phyloP scores from a whole-genome alignment of 2,888 invertebrate species.

The Toxonevra muliebris region DNA sequence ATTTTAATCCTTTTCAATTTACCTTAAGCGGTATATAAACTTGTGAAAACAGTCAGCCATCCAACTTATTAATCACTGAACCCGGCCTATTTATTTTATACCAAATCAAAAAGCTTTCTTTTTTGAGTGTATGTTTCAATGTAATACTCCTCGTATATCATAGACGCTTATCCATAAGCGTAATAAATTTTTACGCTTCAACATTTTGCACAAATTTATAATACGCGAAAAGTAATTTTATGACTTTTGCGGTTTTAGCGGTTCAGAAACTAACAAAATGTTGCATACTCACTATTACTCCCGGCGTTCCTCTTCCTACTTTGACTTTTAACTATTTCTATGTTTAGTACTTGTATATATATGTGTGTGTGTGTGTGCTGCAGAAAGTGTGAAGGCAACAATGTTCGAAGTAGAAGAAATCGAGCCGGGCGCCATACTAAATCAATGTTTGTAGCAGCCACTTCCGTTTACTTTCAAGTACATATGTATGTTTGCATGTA shows the following conservation, averaged over 20 bases:
- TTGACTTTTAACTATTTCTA: too few relatives aligned
- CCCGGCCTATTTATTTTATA: too few relatives aligned
- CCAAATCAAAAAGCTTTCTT: too few relatives aligned
- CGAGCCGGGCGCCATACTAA: slow-evolving; percentile 34
- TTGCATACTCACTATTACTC: background rate
- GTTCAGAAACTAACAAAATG: slow-evolving; percentile 4
- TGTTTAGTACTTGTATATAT: background rate
- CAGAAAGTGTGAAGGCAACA: too few relatives aligned
- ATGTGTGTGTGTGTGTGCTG: slow-evolving; percentile 11
- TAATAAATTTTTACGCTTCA: slow-evolving; percentile 63
- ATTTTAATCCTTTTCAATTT: too few relatives aligned
- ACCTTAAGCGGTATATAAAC: too few relatives aligned
- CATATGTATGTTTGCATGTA: too few relatives aligned
- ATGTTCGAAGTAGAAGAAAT: too few relatives aligned
- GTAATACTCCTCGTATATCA: too few relatives aligned
- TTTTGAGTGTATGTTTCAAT: too few relatives aligned
- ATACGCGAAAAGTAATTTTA: slow-evolving; percentile 63
- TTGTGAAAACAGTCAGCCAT: too few relatives aligned
- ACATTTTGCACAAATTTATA: slow-evolving; percentile 57
- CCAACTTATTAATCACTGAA: too few relatives aligned
- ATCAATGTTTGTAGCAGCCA: slow-evolving; percentile 23
- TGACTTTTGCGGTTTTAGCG: slow-evolving; percentile 60
- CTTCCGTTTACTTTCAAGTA: slow-evolving; percentile 9
- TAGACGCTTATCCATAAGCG: slow-evolving; percentile 48
- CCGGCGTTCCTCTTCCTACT: background rate